These are phyloP conservation scores for Parnassius apollo DNA, from an alignment of 2,888 invertebrate genomes.

Conservation along the genomic window DNA sequence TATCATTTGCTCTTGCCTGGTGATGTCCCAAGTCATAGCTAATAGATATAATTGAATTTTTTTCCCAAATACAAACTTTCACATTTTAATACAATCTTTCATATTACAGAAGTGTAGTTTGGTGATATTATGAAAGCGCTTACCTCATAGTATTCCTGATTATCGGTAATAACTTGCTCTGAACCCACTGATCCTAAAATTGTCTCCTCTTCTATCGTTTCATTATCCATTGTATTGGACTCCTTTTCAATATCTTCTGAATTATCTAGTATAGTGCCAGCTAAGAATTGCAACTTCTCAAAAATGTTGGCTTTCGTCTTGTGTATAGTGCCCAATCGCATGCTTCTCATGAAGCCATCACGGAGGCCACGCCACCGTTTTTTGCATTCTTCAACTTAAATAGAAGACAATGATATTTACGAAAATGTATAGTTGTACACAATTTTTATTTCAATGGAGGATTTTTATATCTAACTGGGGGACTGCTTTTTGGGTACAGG, in stretches of 20 bases:
- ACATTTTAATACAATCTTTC: too few relatives aligned
- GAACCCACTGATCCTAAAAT: slow-evolving; percentile 31
- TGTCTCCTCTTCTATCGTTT: slow-evolving; percentile 32
- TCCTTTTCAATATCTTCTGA: slow-evolving; percentile 34
- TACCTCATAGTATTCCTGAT: slow-evolving; percentile 75
- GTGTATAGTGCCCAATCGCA: slow-evolving; percentile 62
- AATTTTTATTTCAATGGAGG: too few relatives aligned
- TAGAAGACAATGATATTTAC: neutral
- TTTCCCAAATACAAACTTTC: too few relatives aligned
- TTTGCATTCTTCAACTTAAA: slow-evolving; percentile 80
- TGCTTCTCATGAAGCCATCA: slow-evolving; percentile 77
- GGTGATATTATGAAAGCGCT: slow-evolving; percentile 1
- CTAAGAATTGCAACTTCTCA: slow-evolving; percentile 62
- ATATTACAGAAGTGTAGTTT: too few relatives aligned
- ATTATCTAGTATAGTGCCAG: slow-evolving; percentile 43
- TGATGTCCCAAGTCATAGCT: too few relatives aligned
- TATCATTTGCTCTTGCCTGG: too few relatives aligned
- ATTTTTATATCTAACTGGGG: too few relatives aligned
- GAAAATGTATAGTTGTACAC: too few relatives aligned
- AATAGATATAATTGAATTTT: too few relatives aligned
- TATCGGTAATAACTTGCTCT: slow-evolving; percentile 69
- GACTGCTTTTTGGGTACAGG: too few relatives aligned
- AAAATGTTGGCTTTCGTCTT: slow-evolving; percentile 59
- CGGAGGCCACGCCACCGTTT: slow-evolving; percentile 79
- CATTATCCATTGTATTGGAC: slow-evolving; percentile 34